A percentile compares a stretch with the other conserved stretches of the same genome.
phyloP scores from a whole-genome alignment of 2,797 vertebrate species.

The Sphenopsis melanotis region DNA sequence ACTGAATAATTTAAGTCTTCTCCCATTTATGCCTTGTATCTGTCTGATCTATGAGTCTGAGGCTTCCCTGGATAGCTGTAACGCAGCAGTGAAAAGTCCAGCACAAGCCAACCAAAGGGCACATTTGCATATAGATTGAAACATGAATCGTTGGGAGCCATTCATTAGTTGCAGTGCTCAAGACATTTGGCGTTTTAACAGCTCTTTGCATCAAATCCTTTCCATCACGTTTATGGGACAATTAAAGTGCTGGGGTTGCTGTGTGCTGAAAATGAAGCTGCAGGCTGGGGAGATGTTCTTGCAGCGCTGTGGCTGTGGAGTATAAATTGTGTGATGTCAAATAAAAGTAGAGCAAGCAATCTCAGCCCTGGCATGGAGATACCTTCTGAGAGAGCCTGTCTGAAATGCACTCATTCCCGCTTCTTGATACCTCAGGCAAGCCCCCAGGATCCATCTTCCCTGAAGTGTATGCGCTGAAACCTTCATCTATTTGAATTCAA shows the following conservation, averaged over 20 bases:
- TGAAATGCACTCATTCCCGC: neutral
- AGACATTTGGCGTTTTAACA: conserved; percentile 63
- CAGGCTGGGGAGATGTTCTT: neutral
- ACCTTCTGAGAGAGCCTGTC: neutral
- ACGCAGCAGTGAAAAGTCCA: conserved; percentile 12
- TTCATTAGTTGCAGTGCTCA: conserved; percentile 24
- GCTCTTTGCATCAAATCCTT: conserved; percentile 27
- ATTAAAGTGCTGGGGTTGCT: conserved; percentile 27
- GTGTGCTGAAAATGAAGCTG: conserved; percentile 29
- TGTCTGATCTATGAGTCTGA: conserved; percentile 39
- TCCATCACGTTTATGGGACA: conserved; percentile 60
- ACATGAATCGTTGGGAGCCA: conserved; percentile 8
- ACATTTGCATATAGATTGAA: conserved; percentile 77
- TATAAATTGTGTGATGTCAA: conserved; percentile 15
- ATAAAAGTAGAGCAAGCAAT: neutral
- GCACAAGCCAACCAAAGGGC: conserved; percentile 43
- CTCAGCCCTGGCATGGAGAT: neutral
- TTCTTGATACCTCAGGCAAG: neutral
- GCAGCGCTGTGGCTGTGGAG: neutral
- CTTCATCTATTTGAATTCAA: neutral
- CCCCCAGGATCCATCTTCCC: neutral
- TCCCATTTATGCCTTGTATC: conserved; percentile 20
- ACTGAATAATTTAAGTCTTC: conserved; percentile 42
- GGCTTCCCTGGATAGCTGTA: conserved; percentile 17
- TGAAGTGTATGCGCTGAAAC: neutral